Conservation (phyloP, 2,797 vertebrate genomes). For the Fistularia tabacaria region DNA sequence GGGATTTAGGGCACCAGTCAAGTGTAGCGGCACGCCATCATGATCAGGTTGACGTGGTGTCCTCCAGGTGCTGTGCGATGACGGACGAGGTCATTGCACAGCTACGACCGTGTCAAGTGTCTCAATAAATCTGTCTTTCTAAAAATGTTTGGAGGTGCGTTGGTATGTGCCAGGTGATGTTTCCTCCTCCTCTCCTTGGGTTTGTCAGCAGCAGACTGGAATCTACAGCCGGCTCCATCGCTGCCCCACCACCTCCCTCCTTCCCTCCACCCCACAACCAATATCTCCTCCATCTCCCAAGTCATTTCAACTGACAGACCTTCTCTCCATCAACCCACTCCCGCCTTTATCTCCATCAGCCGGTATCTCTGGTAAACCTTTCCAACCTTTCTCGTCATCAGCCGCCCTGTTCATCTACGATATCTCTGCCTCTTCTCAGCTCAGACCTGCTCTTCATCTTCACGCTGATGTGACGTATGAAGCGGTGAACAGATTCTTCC, state of each 20-base stretch:
- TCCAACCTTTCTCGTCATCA: slow-evolving; percentile 22
- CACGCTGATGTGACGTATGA: no score
- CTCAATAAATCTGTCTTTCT: slow-evolving; percentile 22
- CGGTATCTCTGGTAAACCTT: slow-evolving; percentile 23
- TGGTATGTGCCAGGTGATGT: slow-evolving; percentile 1
- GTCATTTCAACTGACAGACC: slow-evolving; percentile 46
- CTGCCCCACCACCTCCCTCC: slow-evolving; percentile 2
- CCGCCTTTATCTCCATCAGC: slow-evolving; percentile 15
- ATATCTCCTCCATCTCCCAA: slow-evolving; percentile 29
- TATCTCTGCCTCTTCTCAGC: slow-evolving; percentile 6
- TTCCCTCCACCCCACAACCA: background rate
- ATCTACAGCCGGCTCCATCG: slow-evolving; percentile 33
- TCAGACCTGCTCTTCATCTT: background rate
- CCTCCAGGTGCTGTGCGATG: slow-evolving; percentile 17
- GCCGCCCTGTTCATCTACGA: slow-evolving; percentile 1
- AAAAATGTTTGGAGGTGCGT: slow-evolving; percentile 3
- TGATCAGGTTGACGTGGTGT: slow-evolving; percentile 24
- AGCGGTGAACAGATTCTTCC: no score
- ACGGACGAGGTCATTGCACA: slow-evolving; percentile 9
- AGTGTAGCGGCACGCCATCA: slow-evolving; percentile 20
- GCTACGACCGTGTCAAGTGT: background rate
- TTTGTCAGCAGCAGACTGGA: slow-evolving; percentile 4
- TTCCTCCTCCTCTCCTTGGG: background rate
- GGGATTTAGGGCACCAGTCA: slow-evolving; percentile 30
- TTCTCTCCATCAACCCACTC: slow-evolving; percentile 25